These are phyloP conservation scores for Sanderia malayensis DNA, from an alignment of 30 jellyfish, hydroid and myxozoan genomes.

Conservation along the genomic window DNA sequence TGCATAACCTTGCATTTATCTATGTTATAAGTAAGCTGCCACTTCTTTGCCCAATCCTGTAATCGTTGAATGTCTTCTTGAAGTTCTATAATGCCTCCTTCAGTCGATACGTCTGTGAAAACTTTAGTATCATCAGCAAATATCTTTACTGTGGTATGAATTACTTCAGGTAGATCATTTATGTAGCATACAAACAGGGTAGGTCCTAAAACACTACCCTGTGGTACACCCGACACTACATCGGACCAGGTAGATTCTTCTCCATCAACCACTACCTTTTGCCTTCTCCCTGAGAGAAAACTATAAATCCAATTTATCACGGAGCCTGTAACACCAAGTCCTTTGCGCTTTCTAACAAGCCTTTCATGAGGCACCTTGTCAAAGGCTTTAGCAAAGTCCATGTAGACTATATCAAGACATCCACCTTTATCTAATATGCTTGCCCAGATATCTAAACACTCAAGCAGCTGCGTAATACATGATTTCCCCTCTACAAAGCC, in stretches of 20 bases:
- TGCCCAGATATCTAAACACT: slow-evolving; percentile 27
- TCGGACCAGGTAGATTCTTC: slow-evolving; percentile 25
- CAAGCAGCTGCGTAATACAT: slow-evolving; percentile 27
- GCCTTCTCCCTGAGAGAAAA: slow-evolving; percentile 14
- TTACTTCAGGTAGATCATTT: slow-evolving; percentile 31
- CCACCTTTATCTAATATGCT: slow-evolving; percentile 11
- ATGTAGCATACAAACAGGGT: slow-evolving; percentile 31
- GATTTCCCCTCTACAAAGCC: slow-evolving; percentile 19
- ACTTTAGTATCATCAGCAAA: slow-evolving; percentile 38
- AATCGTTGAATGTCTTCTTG: slow-evolving; percentile 27
- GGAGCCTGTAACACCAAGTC: slow-evolving; percentile 3
- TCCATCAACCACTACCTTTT: slow-evolving; percentile 17
- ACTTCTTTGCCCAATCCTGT: slow-evolving; percentile 30
- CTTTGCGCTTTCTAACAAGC: background rate
- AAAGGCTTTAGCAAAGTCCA: slow-evolving; percentile 14
- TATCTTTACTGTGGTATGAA: slow-evolving; percentile 20
- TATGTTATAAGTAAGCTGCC: slow-evolving; percentile 20
- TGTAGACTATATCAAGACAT: slow-evolving; percentile 26
- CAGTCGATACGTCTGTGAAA: slow-evolving; percentile 33
- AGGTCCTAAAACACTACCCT: slow-evolving; percentile 47
- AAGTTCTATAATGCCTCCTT: slow-evolving; percentile 18
- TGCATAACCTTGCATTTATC: slow-evolving; percentile 42
- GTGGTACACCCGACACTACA: slow-evolving; percentile 37
- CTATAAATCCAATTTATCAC: slow-evolving; percentile 4
- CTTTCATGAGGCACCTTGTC: slow-evolving; percentile 9